Evolutionary conservation across 2,888 invertebrate species (phyloP), one percentile per base, ranked within the genome.

Genomic region (Mythimna ferrago): DNA sequence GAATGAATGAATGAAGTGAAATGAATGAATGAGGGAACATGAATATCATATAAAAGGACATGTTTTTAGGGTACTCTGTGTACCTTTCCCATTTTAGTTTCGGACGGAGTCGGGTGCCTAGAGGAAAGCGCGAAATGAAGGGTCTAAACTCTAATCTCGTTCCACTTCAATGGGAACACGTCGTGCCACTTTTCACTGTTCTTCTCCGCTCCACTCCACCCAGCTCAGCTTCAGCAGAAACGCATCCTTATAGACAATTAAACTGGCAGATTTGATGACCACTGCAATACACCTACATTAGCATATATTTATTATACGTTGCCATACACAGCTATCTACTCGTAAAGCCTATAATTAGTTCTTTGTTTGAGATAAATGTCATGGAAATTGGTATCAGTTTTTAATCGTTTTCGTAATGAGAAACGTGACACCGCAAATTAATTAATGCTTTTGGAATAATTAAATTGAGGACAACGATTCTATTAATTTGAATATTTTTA

Each of bases 221-320:
- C 26, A 26, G 26, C 26, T 26, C 26, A 26, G 26, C 26, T 32
- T 32, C 32, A 32, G 5, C 5, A 5, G 32, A 32, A 32, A 32
- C 5, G 32, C 32, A 32, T 32, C 32, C 32, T 3, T 44, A 51
- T 65, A 66, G 48, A 38, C 54, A 69, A 51, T 14, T 69, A 44
- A 72, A 82, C 82, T 76, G 57, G 71, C 57, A 71, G 66, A 67
- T 81, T 83, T 78, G 63, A 83, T 74, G 72, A 64, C 62, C 65
- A 32, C 60, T 66, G 53, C 26, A 26, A 26, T 48, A 67, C 26
- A 68, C 69, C 63, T 56, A 44, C 9, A 35, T 57, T 44, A 4
- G 69, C 10, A 11, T 44, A 44, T 44, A 32, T 32, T 32, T 32
- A 32, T 32, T 32, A 32, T 5, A 32, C 32, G 32, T 32, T 32